A percentile compares a stretch with the other conserved stretches of the same genome.
These are phyloP conservation scores for Clarias magur DNA, from an alignment of 2,113 vertebrate genomes.

Conservation along the genomic window DNA sequence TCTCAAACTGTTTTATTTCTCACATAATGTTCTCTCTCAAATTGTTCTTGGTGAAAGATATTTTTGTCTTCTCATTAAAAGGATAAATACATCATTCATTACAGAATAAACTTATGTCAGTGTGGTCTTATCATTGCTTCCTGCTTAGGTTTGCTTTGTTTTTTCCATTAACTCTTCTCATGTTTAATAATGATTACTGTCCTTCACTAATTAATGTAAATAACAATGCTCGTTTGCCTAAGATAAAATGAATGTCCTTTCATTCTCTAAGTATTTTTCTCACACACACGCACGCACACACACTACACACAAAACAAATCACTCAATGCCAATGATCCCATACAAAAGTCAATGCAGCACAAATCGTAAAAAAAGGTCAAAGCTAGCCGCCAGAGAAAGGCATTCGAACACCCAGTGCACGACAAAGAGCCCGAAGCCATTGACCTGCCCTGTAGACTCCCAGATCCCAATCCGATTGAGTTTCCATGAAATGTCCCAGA, in stretches of 20 bases:
- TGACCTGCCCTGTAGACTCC: no score
- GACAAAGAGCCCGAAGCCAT: no score
- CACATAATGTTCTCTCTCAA: not conserved
- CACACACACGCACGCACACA: not conserved
- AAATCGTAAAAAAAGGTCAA: no score
- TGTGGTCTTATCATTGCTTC: not conserved
- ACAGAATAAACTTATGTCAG: not conserved
- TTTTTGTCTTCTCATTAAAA: not conserved
- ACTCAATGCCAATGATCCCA: no score
- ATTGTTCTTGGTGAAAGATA: not conserved
- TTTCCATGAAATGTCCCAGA: no score
- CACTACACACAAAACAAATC: not conserved
- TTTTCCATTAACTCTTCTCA: not conserved
- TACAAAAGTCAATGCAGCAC: no score
- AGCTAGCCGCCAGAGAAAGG: not conserved
- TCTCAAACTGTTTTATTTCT: not conserved
- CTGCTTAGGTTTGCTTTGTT: not conserved
- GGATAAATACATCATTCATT: not conserved
- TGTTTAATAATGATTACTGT: constrained; percentile 19
- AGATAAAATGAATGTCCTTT: not conserved
- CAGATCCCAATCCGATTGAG: no score
- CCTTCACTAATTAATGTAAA: constrained; percentile 21
- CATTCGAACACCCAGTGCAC: not conserved
- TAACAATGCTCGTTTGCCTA: not conserved
- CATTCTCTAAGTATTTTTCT: not conserved